These are phyloP conservation scores for Hassar affinis DNA, from an alignment of 2,113 vertebrate species.

Conservation along the genomic window DNA sequence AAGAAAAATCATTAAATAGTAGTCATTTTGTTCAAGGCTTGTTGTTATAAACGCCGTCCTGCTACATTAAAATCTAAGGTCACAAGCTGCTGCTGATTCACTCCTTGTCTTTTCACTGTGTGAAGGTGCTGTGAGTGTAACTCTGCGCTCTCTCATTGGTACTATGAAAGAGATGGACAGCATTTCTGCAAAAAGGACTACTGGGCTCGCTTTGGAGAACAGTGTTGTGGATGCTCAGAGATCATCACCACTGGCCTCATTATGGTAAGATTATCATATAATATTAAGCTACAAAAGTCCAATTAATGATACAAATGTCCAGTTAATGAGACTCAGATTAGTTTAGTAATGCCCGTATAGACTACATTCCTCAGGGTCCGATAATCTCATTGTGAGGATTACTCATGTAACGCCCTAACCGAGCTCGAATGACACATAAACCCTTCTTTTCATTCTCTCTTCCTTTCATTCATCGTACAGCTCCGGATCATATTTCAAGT, in stretches of 20 bases:
- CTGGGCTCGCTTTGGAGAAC: constrained; percentile 87
- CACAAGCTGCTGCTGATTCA: neutral
- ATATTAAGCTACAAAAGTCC: neutral
- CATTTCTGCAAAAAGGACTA: constrained; percentile 97
- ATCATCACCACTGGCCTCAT: constrained; percentile 89
- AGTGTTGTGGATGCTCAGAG: constrained; percentile 88
- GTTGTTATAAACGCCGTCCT: neutral
- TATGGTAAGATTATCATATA: constrained; percentile 78
- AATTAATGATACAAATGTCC: neutral
- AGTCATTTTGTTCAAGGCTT: neutral
- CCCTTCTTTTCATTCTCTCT: constrained; percentile 12
- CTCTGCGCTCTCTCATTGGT: constrained; percentile 85
- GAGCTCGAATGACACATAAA: constrained; percentile 4
- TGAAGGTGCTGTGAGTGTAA: constrained; percentile 88
- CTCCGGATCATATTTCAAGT: constrained; percentile 28
- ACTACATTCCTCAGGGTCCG: neutral
- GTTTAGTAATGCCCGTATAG: neutral
- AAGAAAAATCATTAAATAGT: neutral
- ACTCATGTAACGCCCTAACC: neutral
- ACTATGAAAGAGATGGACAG: constrained; percentile 89
- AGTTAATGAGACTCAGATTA: neutral
- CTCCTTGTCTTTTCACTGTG: neutral
- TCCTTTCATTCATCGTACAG: constrained; percentile 43
- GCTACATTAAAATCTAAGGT: neutral
- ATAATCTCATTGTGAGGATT: neutral